Evolutionary conservation across 2,113 vertebrate species (phyloP).

Genomic region (Corythoichthys haematopterus): DNA sequence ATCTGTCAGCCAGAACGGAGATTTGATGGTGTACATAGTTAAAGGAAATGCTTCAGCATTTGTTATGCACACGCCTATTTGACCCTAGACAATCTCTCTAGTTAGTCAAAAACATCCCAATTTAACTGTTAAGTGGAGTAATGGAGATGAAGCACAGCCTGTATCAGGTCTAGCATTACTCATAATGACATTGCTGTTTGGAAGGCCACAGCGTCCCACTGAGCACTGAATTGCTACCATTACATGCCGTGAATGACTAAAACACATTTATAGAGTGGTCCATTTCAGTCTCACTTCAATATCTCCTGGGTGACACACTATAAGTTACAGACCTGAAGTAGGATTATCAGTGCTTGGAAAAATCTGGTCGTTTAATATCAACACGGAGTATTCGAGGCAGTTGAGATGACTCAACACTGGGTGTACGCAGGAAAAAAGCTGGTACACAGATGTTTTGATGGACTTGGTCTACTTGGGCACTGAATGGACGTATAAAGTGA

Average conservation of each 20-base stretch:
- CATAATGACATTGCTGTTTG: slow-evolving; percentile 49
- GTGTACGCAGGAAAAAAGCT: neutral
- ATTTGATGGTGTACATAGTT: slow-evolving; percentile 16
- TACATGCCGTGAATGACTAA: slow-evolving; percentile 46
- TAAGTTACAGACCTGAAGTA: slow-evolving; percentile 16
- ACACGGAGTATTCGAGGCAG: slow-evolving; percentile 6
- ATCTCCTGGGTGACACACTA: slow-evolving; percentile 23
- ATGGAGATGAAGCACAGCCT: slow-evolving; percentile 41
- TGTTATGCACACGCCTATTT: neutral
- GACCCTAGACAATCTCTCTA: slow-evolving; percentile 1
- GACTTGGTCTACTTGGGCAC: slow-evolving; percentile 2
- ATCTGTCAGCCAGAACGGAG: slow-evolving; percentile 2
- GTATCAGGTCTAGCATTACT: slow-evolving; percentile 29
- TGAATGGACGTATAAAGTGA: neutral
- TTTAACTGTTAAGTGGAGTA: slow-evolving; percentile 50
- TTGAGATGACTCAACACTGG: neutral
- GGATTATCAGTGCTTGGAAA: slow-evolving; percentile 5
- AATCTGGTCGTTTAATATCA: slow-evolving; percentile 3
- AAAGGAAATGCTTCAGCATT: neutral
- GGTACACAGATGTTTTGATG: neutral
- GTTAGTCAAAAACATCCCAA: slow-evolving; percentile 43
- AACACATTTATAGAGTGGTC: slow-evolving; percentile 27
- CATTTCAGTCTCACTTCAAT: slow-evolving; percentile 14
- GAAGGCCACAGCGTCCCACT: slow-evolving; percentile 32
- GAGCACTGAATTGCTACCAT: slow-evolving; percentile 49